phyloP scores from a whole-genome alignment of 2,113 vertebrate genomes.

The Ceyx cyanopectus region DNA sequence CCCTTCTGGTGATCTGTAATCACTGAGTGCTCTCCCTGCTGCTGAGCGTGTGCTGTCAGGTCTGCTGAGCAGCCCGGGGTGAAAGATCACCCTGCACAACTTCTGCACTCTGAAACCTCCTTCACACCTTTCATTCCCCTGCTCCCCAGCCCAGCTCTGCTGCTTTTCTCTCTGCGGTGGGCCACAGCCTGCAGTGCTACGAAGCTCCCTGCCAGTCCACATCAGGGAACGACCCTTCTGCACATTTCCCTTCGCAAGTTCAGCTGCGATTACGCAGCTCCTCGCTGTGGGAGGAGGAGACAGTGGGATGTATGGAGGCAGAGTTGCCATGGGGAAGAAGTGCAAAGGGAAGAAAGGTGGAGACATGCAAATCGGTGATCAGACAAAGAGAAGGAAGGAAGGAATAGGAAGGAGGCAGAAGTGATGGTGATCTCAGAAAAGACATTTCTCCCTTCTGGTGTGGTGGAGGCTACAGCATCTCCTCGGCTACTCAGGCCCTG shows the following conservation, averaged over 20 bases:
- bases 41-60: neutral
- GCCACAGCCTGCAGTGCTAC: neutral
- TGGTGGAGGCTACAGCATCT: neutral
- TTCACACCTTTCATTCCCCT: neutral
- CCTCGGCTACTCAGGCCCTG: neutral
- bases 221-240: neutral
- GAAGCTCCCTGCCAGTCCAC: neutral
- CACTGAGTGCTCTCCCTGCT: neutral
- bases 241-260: neutral
- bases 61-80: neutral
- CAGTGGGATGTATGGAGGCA: slow-evolving; percentile 1
- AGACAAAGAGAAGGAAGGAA: neutral
- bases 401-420: neutral
- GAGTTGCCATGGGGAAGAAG: slow-evolving; percentile 28
- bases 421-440: neutral
- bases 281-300: neutral
- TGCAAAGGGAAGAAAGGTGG: neutral
- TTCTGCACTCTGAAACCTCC: neutral
- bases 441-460: neutral
- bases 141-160: neutral
- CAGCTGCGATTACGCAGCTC: neutral
- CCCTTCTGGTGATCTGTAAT: neutral
- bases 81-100: neutral
- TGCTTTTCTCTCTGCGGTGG: neutral
- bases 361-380: neutral